phyloP scores from a whole-genome alignment of 2,797 vertebrate species.

The Helostoma temminkii region DNA sequence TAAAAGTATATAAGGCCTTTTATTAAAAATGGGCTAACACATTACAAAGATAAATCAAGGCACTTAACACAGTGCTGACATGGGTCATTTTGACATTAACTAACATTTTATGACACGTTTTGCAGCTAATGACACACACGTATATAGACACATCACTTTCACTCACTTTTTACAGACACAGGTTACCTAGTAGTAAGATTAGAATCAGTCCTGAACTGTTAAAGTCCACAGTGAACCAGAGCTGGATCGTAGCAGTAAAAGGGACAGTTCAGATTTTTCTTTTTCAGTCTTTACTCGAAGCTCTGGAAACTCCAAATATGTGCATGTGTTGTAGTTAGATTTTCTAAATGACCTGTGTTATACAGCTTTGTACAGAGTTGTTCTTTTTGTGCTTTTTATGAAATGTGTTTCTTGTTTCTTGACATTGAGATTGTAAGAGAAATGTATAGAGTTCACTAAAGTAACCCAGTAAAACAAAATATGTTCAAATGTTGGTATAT shows the following conservation, averaged over 20 bases:
- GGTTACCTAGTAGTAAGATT: not conserved
- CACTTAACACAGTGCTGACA: not conserved
- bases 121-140: not conserved
- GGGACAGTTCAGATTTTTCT: not conserved
- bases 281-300: too few relatives aligned
- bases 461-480: not conserved
- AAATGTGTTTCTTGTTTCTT: not conserved
- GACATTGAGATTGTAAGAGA: not conserved
- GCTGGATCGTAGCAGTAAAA: not conserved
- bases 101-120: not conserved
- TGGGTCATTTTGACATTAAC: not conserved
- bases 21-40: too few relatives aligned
- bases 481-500: not conserved
- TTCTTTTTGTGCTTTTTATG: constrained; percentile 5
- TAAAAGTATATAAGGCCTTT: too few relatives aligned
- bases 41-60: too few relatives aligned
- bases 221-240: not conserved
- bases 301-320: not conserved
- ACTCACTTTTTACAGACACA: not conserved
- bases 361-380: not conserved
- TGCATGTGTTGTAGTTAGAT: not conserved
- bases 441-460: not conserved
- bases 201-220: not conserved
- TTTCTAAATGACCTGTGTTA: not conserved
- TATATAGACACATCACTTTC: not conserved